phyloP scores from a whole-genome alignment of 2,888 invertebrate species.

The Cataglyphis albicans region DNA sequence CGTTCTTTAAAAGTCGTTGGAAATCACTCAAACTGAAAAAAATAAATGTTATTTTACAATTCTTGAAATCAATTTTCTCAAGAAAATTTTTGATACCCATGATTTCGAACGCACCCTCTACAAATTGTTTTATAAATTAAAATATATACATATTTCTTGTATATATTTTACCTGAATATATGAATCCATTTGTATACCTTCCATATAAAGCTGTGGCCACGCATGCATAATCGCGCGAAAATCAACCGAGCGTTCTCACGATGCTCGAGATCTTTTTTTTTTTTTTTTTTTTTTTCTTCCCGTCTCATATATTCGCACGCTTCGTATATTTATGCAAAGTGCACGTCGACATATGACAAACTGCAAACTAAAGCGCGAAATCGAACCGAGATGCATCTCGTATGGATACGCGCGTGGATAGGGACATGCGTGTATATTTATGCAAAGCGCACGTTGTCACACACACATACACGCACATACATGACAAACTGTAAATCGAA shows the following conservation, averaged over 20 bases:
- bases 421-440: constrained; percentile 9
- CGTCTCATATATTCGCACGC: constrained; percentile 15
- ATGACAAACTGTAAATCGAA: constrained; percentile 33
- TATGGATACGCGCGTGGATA: background rate
- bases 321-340: constrained; percentile 39
- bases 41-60: background rate
- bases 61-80: background rate
- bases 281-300: constrained; percentile 23
- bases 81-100: background rate
- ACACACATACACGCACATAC: background rate
- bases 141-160: background rate
- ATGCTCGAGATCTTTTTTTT: background rate
- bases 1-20: background rate
- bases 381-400: constrained; percentile 1
- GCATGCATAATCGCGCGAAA: constrained; percentile 40
- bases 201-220: background rate
- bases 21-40: background rate
- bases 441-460: constrained; percentile 12
- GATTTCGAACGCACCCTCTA: background rate
- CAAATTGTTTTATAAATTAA: background rate
- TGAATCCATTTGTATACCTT: constrained; percentile 6
- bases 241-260: constrained; percentile 34
- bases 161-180: background rate
- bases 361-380: constrained; percentile 27
- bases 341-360: constrained; percentile 30